Base-by-base conservation (phyloP, 1,140 invertebrate genomes). In the Zaprionus davidi region DNA sequence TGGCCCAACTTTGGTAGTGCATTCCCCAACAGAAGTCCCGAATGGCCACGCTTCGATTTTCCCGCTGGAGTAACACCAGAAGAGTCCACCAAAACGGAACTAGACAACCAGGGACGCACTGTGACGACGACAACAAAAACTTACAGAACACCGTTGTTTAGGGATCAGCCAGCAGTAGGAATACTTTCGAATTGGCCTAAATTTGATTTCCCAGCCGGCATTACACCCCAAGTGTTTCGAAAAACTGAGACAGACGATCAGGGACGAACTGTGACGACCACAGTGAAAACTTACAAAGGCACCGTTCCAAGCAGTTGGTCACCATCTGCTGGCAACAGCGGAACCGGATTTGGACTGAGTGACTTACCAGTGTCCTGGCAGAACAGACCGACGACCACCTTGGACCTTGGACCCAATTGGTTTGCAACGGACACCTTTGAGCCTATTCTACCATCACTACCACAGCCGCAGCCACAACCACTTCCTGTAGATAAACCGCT, bases 31-130 rank as follows among this genome's bases (percentile, higher is more conserved):
- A 31, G 9, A 5, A 24, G 2, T 22, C 36, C 11, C 63, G 6
- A 69, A 55, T 64, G 68, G 66, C 60, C 62, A 1, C 76, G 31
- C 26, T 75, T 80, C 17, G 24, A 41, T 7, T 59, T 72, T 22
- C 85, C 78, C 2, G 36, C 78, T 4, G 85, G 84, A 3, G 71
- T 79, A 3, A 73, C 76, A 0, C 84, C 85, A 2, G 44, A 69
- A 5, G 70, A 71, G 7, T 49, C 49, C 6, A 84, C 71, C 28
- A 90, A 77, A n/a, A 88, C 85, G 20, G 63, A 71, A 20, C n/a
- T 51, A 7, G 81, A 88, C 15, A 49, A 64, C 38, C 66, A 73
- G 26, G 84, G 84, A 31, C 58, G 57, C 7, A 84, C 57, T 2
- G 41, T 90, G 15, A 88, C 84, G 0, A 76, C 69, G 4, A 79